Evolutionary conservation across 2,888 invertebrate species (phyloP).

Genomic region (Acrobasis suavella): DNA sequence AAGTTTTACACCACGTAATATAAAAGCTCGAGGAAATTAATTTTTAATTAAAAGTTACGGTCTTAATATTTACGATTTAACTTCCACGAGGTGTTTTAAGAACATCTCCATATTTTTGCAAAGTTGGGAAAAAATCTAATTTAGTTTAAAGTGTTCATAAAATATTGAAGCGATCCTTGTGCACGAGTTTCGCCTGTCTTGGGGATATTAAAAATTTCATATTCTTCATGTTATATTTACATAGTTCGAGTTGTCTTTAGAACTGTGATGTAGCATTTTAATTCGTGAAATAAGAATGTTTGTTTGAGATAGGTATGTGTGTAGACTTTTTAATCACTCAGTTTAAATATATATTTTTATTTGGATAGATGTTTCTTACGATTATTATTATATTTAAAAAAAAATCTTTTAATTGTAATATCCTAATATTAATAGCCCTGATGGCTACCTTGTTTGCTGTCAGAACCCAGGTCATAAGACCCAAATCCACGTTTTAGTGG

Average conservation of each 20-base stretch:
- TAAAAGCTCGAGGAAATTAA: slow-evolving; percentile 31
- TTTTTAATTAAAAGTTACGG: slow-evolving; percentile 37
- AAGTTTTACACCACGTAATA: neutral
- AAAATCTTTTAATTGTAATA: no score
- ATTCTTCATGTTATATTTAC: slow-evolving; percentile 46
- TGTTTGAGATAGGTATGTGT: no score
- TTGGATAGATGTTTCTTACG: no score
- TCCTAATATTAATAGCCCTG: no score
- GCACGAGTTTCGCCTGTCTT: slow-evolving; percentile 58
- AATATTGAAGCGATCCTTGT: slow-evolving; percentile 64
- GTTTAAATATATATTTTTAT: no score
- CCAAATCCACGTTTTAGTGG: no score
- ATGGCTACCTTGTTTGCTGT: no score
- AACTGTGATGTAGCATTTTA: no score
- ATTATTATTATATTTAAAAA: no score
- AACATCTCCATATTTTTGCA: slow-evolving; percentile 44
- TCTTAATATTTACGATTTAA: slow-evolving; percentile 39
- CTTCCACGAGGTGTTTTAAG: slow-evolving; percentile 38
- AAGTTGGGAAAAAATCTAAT: slow-evolving; percentile 59
- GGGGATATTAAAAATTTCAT: slow-evolving; percentile 67
- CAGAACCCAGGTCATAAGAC: no score
- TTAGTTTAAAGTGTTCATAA: slow-evolving; percentile 68
- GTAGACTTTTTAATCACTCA: no score
- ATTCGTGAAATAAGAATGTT: no score
- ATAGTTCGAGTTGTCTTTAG: slow-evolving; percentile 23